phyloP scores from a whole-genome alignment of 2,888 invertebrate genomes.

The Netelia inedita region DNA sequence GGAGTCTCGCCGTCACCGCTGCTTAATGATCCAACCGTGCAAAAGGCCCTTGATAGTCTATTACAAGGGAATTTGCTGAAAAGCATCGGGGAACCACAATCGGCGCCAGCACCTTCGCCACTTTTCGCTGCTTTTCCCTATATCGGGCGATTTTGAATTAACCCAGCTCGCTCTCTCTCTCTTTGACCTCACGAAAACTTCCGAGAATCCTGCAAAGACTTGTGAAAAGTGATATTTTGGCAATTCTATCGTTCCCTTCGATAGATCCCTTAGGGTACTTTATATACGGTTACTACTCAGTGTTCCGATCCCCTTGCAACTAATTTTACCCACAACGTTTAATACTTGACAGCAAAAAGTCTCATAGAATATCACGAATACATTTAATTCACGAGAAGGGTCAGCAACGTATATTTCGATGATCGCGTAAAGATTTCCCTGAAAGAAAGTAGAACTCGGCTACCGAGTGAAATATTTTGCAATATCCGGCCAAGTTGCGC shows the following conservation, averaged over 20 bases:
- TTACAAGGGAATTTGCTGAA: conserved; percentile 87
- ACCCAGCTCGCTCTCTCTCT: conserved; percentile 1
- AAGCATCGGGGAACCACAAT: conserved; percentile 84
- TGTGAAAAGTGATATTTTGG: conserved; percentile 18
- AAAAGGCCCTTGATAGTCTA: conserved; percentile 91
- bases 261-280: conserved; percentile 12
- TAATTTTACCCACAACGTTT: conserved; percentile 20
- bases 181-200: not conserved
- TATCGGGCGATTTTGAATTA: conserved; percentile 81
- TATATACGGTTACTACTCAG: not conserved
- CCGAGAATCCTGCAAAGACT: conserved; percentile 11
- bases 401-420: too few species aligned
- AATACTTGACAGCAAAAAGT: conserved; percentile 15
- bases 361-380: not conserved
- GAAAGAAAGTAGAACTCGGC: too few species aligned
- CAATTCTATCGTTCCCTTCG: conserved; percentile 25
- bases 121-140: conserved; percentile 84
- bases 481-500: not conserved
- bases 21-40: conserved; percentile 92
- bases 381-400: too few species aligned
- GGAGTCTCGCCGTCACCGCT: conserved; percentile 86
- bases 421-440: too few species aligned
- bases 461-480: not conserved
- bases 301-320: not conserved
- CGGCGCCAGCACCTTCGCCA: conserved; percentile 77